Percentiles rank a stretch among this genome's conserved stretches.
Conservation (phyloP, 92 coral and sea anemone genomes). For the Phymanthus crucifer region DNA sequence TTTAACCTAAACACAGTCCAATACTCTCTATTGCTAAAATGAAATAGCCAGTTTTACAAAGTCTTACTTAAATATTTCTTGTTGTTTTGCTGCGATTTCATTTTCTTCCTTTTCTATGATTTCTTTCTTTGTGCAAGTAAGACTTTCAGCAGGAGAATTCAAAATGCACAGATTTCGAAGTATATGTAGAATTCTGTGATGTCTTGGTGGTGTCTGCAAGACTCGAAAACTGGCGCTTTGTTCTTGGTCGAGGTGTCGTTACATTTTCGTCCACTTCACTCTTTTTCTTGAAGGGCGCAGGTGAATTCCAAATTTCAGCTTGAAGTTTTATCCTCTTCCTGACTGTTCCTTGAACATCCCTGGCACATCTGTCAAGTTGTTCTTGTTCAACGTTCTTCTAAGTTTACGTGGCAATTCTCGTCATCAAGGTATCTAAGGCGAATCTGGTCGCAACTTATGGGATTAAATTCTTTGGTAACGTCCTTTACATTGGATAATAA, state of each 20-base stretch:
- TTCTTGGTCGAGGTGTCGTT: neutral
- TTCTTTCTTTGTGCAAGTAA: neutral
- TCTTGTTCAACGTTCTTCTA: neutral
- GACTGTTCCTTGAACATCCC: constrained; percentile 30
- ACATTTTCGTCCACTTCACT: constrained; percentile 13
- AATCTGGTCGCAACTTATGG: constrained; percentile 18
- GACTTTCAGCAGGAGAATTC: neutral
- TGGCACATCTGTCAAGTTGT: constrained; percentile 15
- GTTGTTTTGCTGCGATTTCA: too few species aligned
- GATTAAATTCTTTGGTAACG: neutral
- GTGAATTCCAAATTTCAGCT: constrained; percentile 45
- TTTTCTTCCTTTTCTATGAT: neutral
- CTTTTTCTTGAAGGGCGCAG: constrained; percentile 33
- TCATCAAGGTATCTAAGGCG: constrained; percentile 31
- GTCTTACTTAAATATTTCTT: neutral
- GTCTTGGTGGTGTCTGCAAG: too few species aligned
- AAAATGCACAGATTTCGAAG: neutral
- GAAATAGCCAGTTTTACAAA: too few species aligned
- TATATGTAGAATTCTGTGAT: too few species aligned
- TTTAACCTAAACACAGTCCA: too few species aligned
- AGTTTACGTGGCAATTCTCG: constrained; percentile 20
- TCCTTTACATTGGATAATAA: neutral
- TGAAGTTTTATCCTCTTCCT: constrained; percentile 41
- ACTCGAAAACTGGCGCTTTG: neutral
- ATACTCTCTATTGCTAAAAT: too few species aligned